Conservation (phyloP, 2,113 vertebrate genomes). For the Penelope pileata region DNA sequence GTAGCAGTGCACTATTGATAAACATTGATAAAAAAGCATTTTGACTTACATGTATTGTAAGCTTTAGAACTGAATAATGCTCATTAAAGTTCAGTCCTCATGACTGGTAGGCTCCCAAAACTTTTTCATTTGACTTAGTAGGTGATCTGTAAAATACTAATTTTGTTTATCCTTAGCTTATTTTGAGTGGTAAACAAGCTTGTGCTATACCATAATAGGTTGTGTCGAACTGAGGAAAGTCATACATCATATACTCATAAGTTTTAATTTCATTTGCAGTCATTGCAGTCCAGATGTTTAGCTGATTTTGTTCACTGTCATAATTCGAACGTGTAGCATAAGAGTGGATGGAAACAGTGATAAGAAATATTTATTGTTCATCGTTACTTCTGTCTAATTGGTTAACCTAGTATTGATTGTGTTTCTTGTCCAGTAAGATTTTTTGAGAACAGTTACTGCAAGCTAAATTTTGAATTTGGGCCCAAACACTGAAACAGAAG, state of each 20-base stretch:
- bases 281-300: background rate
- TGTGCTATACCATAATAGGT: background rate
- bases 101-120: background rate
- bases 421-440: background rate
- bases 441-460: background rate
- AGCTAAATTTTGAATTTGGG: background rate
- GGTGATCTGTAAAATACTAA: background rate
- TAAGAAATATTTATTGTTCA: background rate
- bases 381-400: background rate
- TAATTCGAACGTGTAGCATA: background rate
- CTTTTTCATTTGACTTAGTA: background rate
- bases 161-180: background rate
- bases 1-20: background rate
- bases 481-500: background rate
- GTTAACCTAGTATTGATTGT: background rate
- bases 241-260: background rate
- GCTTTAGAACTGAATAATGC: background rate
- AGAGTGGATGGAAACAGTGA: background rate
- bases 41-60: background rate
- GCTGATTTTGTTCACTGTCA: background rate
- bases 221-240: background rate
- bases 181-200: background rate
- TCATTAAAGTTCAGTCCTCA: background rate
- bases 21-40: background rate
- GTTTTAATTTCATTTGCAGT: background rate